A percentile compares a stretch with the other conserved stretches of the same genome.
Evolutionary conservation across 2,113 vertebrate species (phyloP).

Genomic region (Nothocercus nigrocapillus): DNA sequence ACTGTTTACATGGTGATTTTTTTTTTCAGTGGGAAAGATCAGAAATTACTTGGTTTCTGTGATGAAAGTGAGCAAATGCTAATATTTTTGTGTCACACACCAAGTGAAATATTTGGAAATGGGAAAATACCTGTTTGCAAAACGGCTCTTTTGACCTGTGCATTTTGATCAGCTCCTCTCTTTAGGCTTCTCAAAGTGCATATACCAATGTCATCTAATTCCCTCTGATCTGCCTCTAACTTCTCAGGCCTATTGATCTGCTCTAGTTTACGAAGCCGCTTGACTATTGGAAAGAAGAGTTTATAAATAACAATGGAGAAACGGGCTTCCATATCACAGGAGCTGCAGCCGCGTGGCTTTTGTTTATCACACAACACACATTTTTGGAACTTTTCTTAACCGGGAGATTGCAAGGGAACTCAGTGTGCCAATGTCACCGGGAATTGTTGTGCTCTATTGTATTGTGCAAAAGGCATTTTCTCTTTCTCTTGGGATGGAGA

Average conservation of each 20-base stretch:
- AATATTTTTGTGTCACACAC: not conserved
- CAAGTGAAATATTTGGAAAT: not conserved
- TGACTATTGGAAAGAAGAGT: conserved; percentile 34
- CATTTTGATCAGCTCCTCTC: not conserved
- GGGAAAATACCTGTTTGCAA: not conserved
- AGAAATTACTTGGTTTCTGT: not conserved
- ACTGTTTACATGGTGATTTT: not conserved
- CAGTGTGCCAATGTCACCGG: not conserved
- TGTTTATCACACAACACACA: conserved; percentile 24
- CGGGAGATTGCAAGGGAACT: conserved; percentile 24
- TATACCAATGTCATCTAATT: conserved; percentile 18
- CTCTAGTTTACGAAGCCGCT: conserved; percentile 26
- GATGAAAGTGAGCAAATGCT: not conserved
- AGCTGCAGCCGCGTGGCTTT: conserved; percentile 49
- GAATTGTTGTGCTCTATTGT: conserved; percentile 12
- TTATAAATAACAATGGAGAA: conserved; percentile 61
- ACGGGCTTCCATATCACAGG: not conserved
- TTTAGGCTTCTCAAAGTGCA: not conserved
- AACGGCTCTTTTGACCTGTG: not conserved
- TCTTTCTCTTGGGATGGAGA: conserved; percentile 24
- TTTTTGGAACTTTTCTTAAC: conserved; percentile 18
- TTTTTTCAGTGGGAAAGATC: not conserved
- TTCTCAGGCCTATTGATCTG: conserved; percentile 61
- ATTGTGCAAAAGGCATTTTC: conserved; percentile 4
- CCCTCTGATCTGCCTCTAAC: conserved; percentile 48